Conservation (phyloP, 2,113 vertebrate species). For the Poeciliopsis prolifica region DNA sequence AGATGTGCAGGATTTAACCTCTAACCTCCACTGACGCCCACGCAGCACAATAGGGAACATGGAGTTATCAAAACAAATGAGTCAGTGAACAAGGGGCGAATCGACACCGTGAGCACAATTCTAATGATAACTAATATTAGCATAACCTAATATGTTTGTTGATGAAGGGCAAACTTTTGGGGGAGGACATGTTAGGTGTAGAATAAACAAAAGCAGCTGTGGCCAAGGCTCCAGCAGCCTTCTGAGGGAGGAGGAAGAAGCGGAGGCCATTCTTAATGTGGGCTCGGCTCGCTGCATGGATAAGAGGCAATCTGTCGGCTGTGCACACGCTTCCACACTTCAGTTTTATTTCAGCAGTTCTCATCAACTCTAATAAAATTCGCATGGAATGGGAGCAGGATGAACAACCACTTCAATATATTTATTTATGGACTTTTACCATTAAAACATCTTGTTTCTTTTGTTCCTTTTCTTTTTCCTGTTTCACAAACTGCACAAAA, state of each 20-base stretch:
- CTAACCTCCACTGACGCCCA: constrained; percentile 38
- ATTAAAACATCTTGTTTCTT: constrained; percentile 21
- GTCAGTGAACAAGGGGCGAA: constrained; percentile 46
- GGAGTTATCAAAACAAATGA: constrained; percentile 65
- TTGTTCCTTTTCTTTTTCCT: constrained; percentile 16
- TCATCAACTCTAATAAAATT: constrained; percentile 63
- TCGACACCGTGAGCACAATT: constrained; percentile 54
- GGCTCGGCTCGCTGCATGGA: constrained; percentile 40
- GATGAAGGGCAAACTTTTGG: constrained; percentile 70
- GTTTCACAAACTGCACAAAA: constrained; percentile 54
- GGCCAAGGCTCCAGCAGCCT: constrained; percentile 51
- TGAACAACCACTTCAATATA: constrained; percentile 44
- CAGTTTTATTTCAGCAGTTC: constrained; percentile 50
- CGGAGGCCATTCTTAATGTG: constrained; percentile 56
- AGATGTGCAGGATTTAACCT: constrained; percentile 57
- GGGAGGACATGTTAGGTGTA: constrained; percentile 62
- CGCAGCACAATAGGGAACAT: constrained; percentile 37
- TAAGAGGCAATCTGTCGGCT: constrained; percentile 61
- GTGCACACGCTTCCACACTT: constrained; percentile 30
- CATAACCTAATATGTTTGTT: constrained; percentile 73
- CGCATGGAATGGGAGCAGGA: constrained; percentile 27
- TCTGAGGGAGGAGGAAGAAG: constrained; percentile 41
- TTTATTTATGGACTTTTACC: constrained; percentile 34
- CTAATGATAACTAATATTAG: constrained; percentile 68
- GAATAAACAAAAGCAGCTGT: constrained; percentile 72